phyloP scores from a whole-genome alignment of 2,888 invertebrate genomes.

The Deilephila porcellus region DNA sequence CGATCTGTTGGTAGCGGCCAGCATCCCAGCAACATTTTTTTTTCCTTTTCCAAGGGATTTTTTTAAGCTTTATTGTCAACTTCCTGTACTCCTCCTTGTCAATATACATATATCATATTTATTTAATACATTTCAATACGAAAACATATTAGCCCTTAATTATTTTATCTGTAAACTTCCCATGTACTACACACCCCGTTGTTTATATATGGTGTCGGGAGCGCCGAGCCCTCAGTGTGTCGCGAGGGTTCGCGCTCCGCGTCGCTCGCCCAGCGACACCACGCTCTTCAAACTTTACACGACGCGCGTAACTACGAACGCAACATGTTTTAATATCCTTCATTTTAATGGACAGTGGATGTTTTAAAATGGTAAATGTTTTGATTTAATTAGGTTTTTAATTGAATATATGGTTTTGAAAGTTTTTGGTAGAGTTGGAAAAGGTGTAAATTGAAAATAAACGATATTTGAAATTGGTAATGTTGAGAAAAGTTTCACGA shows the following conservation, averaged over 20 bases:
- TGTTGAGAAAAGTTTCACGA: no score
- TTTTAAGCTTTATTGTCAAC: no score
- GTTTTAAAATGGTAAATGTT: slow-evolving; percentile 28
- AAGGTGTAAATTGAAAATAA: no score
- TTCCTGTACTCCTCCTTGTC: no score
- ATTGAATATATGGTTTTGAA: not conserved
- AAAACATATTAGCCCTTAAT: not conserved
- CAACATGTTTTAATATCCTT: slow-evolving; percentile 18
- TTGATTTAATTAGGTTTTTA: not conserved
- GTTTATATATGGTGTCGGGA: slow-evolving; percentile 63
- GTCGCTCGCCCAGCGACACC: slow-evolving; percentile 43
- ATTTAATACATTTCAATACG: no score
- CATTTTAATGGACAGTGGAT: not conserved
- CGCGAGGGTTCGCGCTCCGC: slow-evolving; percentile 55
- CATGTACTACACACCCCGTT: slow-evolving; percentile 44
- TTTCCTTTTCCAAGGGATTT: no score
- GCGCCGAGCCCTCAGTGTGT: slow-evolving; percentile 63
- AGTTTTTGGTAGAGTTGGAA: not conserved
- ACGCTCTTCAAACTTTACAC: slow-evolving; percentile 26
- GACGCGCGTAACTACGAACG: slow-evolving; percentile 3
- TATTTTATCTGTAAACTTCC: slow-evolving; percentile 24
- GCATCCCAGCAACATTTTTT: no score
- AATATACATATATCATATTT: no score
- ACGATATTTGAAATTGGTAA: no score
- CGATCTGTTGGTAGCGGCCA: no score